Evolutionary conservation across 1,140 invertebrate genomes (phyloP).

Genomic region (Bathynomus jamesi): DNA sequence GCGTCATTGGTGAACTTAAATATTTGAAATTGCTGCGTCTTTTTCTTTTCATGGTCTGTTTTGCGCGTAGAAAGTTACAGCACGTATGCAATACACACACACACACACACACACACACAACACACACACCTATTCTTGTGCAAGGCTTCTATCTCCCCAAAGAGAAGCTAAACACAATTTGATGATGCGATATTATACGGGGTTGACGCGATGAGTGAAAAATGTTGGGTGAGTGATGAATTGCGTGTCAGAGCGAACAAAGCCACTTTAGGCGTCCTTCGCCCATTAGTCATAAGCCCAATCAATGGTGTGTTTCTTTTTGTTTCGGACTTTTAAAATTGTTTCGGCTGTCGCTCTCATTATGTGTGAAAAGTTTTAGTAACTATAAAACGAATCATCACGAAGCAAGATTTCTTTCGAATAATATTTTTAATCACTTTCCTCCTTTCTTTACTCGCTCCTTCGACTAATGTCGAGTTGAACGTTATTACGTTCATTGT

Average conservation of each 20-base stretch:
- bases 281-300: conserved; percentile 34
- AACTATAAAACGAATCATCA: not conserved
- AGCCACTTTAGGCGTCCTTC: conserved; percentile 35
- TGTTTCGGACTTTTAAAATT: conserved; percentile 34
- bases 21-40: too few relatives aligned
- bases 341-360: conserved; percentile 12
- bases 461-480: not conserved
- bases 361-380: not conserved
- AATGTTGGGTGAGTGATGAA: conserved; percentile 34
- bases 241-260: conserved; percentile 35
- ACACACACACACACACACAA: too few relatives aligned
- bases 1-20: too few relatives aligned
- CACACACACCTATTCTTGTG: too few relatives aligned
- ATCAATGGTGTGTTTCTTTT: conserved; percentile 31
- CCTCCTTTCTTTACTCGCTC: not conserved
- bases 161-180: conserved; percentile 26
- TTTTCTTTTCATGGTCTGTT: too few relatives aligned
- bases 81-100: too few relatives aligned
- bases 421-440: too few relatives aligned
- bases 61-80: too few relatives aligned
- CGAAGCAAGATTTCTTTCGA: too few relatives aligned
- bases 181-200: conserved; percentile 35
- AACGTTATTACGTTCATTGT: not conserved
- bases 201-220: conserved; percentile 35
- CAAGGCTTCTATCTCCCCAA: not conserved